A percentile compares a stretch with the other conserved stretches of the same genome.
phyloP scores from a whole-genome alignment of 2,113 vertebrate species.

The Scalopus aquaticus region DNA sequence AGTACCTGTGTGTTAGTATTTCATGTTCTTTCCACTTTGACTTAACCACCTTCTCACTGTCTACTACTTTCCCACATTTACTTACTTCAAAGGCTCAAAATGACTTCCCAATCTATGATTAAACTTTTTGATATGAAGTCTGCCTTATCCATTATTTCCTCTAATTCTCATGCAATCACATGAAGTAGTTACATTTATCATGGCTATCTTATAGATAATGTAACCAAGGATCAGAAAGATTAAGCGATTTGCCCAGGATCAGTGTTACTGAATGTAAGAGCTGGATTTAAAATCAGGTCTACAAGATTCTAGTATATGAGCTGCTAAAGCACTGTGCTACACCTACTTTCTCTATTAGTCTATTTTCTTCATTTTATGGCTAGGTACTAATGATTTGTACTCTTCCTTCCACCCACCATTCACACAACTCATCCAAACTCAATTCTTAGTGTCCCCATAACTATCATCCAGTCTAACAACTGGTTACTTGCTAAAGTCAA shows the following conservation, averaged over 20 bases:
- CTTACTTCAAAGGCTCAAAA: constrained; percentile 10
- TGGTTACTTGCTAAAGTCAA: background rate
- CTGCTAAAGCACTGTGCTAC: background rate
- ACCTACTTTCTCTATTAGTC: background rate
- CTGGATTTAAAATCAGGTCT: background rate
- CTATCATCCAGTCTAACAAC: background rate
- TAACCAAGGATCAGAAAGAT: background rate
- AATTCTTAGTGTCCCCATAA: background rate
- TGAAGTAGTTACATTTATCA: background rate
- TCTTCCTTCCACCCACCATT: background rate
- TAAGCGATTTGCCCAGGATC: background rate
- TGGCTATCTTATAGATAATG: constrained; percentile 29
- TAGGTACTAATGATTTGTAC: background rate
- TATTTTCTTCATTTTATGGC: background rate
- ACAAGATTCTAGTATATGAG: background rate
- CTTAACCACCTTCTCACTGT: background rate
- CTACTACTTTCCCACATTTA: background rate
- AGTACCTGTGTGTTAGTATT: background rate
- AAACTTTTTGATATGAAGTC: background rate
- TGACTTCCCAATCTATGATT: background rate
- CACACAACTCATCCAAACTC: background rate
- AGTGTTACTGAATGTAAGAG: background rate
- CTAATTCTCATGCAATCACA: background rate
- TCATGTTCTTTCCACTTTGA: background rate
- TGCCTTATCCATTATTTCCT: background rate